These are phyloP conservation scores for Lasiurus borealis DNA, from an alignment of 2,113 vertebrate genomes.

Conservation along the genomic window DNA sequence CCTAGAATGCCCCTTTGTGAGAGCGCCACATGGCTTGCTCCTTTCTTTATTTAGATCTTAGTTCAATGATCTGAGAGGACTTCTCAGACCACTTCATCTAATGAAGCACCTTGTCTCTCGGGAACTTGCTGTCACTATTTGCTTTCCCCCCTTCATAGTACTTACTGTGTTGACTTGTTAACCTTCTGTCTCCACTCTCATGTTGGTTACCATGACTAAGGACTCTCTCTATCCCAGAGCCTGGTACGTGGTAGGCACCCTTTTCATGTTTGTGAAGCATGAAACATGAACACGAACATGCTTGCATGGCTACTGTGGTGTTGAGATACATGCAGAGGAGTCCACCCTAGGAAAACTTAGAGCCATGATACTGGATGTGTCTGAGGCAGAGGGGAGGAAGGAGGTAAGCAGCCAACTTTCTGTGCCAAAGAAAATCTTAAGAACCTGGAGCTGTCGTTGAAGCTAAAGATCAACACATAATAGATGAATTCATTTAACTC, in stretches of 20 bases:
- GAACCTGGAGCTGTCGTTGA: neutral
- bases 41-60: slow-evolving; percentile 17
- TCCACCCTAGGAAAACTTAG: neutral
- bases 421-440: neutral
- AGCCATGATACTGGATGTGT: too few relatives aligned
- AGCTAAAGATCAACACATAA: neutral
- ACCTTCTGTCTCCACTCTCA: neutral
- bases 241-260: neutral
- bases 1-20: neutral
- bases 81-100: neutral
- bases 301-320: neutral
- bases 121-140: neutral
- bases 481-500: neutral
- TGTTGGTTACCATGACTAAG: neutral
- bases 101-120: neutral
- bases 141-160: neutral
- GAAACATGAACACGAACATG: neutral
- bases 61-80: neutral
- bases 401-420: neutral
- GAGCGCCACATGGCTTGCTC: neutral
- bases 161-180: neutral
- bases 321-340: neutral
- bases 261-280: neutral
- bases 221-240: neutral
- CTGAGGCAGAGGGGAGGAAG: too few relatives aligned